Evolutionary conservation across 2,888 invertebrate species (phyloP), one percentile per base, ranked within the genome.

Genomic region (Amphiduros pacificus): DNA sequence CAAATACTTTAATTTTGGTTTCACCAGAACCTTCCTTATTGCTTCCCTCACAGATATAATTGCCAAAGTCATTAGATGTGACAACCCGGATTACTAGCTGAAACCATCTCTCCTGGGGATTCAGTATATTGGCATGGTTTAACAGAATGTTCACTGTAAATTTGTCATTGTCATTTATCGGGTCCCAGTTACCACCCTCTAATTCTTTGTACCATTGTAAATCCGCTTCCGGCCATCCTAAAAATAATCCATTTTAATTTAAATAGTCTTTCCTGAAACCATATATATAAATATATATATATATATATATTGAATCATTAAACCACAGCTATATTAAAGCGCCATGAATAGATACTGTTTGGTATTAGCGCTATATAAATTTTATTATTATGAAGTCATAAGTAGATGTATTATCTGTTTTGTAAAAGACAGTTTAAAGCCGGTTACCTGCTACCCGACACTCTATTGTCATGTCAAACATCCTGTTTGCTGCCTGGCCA

Each of bases 401-500:
- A n/a, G n/a, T n/a, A n/a, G n/a, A n/a, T n/a, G n/a, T n/a, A n/a
- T n/a, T n/a, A n/a, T n/a, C n/a, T n/a, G n/a, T n/a, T n/a, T n/a
- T n/a, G n/a, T n/a, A n/a, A n/a, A 36, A 9, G 11, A 36, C 36
- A 36, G 11, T 14, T 11, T 36, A 36, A 50, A 17, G 6, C 24
- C 11, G 28, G 55, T 40, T 17, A 55, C 65, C 69, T 71, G 50
- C 76, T 65, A 77, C 73, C 24, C 74, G 69, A 61, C 80, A 80
- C 58, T 78, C 79, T 41, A 80, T 70, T 56, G 75, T 77, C 54
- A 77, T 77, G 58, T 74, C 67, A 66, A 76, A 77, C 66, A 75
- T 71, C 29, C 80, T 62, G 60, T 77, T 77, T 63, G 75, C 74
- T 3, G 78, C 80, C 67, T 81, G 81, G 9, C 80, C 80, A 9